A percentile compares a stretch with the other conserved stretches of the same genome.
These are phyloP conservation scores for Paramormyrops hopkinsi DNA, from an alignment of 2,797 vertebrate species.

Conservation along the genomic window DNA sequence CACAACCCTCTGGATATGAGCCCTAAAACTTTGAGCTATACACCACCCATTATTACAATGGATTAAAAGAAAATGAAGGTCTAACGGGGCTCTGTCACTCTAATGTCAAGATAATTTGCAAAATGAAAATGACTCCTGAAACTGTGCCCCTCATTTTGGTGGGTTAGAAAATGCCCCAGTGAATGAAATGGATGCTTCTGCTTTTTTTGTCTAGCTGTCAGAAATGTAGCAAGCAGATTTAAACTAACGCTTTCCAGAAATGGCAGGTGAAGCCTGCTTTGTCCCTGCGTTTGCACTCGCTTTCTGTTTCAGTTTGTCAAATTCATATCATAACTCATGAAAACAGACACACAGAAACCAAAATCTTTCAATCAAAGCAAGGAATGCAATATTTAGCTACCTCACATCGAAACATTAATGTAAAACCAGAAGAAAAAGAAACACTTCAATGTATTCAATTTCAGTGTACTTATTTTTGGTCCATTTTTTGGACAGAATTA, in stretches of 20 bases:
- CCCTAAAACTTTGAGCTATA: not conserved
- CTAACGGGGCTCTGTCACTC: not conserved
- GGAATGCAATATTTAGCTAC: not conserved
- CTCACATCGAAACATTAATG: not conserved
- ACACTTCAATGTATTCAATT: not conserved
- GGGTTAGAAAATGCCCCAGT: not conserved
- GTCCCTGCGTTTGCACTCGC: not conserved
- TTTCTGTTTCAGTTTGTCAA: conserved; percentile 2
- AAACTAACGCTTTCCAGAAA: not conserved
- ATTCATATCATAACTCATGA: not conserved
- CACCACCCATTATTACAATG: not conserved
- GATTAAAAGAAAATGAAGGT: not conserved
- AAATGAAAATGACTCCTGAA: not conserved
- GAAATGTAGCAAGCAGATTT: not conserved
- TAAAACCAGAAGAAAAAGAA: not conserved
- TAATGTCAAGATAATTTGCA: not conserved
- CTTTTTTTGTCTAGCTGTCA: not conserved
- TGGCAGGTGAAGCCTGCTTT: not conserved
- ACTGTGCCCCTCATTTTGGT: not conserved
- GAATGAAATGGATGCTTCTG: not conserved
- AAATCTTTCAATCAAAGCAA: not conserved
- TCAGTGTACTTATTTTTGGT: not conserved
- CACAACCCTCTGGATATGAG: not conserved
- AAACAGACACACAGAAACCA: not conserved
- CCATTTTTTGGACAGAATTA: not conserved